Evolutionary conservation across 64 coral and sea anemone genomes (phyloP).

Genomic region (Actinia equina): DNA sequence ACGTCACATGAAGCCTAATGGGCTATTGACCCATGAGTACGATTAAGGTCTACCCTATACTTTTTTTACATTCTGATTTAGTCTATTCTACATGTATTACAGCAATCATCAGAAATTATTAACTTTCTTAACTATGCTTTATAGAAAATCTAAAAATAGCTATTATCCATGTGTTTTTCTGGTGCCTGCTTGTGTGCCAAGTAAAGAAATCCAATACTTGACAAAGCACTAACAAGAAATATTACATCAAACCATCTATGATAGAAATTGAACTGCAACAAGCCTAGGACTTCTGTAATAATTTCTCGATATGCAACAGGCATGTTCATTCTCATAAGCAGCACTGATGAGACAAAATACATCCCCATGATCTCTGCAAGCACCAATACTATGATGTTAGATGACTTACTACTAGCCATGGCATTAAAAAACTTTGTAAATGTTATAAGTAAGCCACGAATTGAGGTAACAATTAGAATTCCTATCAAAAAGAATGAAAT

Average conservation of each 20-base stretch:
- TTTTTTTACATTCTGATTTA: no score
- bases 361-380: conserved; percentile 98
- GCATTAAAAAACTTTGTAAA: conserved; percentile 99
- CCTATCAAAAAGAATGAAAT: conserved; percentile 94
- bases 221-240: conserved; percentile 94
- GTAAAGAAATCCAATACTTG: conserved; percentile 98
- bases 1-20: no score
- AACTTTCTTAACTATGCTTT: no score
- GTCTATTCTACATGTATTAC: no score
- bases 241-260: conserved; percentile 99
- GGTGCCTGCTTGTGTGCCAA: conserved; percentile 98
- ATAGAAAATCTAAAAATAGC: conserved; percentile 34
- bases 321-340: conserved; percentile 99
- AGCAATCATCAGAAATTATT: no score
- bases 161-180: conserved; percentile 96
- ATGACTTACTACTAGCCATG: conserved; percentile 98
- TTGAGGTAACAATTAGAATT: conserved; percentile 97
- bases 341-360: conserved; percentile 99
- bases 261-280: conserved; percentile 97
- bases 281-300: conserved; percentile 93
- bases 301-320: conserved; percentile 90
- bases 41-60: no score
- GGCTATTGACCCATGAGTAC: no score
- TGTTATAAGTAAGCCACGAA: conserved; percentile 93
- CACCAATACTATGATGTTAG: conserved; percentile 88